phyloP scores from a whole-genome alignment of 2,797 vertebrate species.

The Thalassophryne amazonica region DNA sequence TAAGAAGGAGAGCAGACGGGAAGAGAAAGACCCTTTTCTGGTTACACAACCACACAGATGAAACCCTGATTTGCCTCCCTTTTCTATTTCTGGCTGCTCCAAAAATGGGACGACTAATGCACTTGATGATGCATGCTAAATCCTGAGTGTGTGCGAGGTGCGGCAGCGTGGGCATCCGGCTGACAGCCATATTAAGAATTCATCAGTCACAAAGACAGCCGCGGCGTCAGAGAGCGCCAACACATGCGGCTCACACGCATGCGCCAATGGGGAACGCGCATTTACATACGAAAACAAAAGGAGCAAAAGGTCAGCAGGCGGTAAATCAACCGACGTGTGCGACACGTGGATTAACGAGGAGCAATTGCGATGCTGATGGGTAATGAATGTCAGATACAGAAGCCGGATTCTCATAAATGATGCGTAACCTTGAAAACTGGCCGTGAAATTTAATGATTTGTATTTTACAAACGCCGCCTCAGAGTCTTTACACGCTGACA shows the following conservation, averaged over 20 bases:
- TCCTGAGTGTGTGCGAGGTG: conserved; percentile 53
- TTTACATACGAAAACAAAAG: no score
- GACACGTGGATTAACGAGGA: conserved; percentile 21
- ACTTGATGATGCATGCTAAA: conserved; percentile 56
- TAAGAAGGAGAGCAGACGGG: not conserved
- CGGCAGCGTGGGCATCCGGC: conserved; percentile 29
- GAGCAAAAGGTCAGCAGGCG: no score
- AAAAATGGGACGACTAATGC: conserved; percentile 43
- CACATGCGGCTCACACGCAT: conserved; percentile 26
- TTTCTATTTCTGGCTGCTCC: conserved; percentile 51
- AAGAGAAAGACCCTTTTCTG: conserved; percentile 13
- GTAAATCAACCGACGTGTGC: no score
- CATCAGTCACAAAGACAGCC: conserved; percentile 39
- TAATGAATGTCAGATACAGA: conserved; percentile 6
- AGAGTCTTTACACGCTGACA: conserved; percentile 1
- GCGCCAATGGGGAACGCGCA: no score
- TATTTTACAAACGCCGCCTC: conserved; percentile 5
- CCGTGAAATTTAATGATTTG: conserved; percentile 19
- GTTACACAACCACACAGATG: conserved; percentile 45
- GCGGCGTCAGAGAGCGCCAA: conserved; percentile 5
- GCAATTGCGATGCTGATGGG: conserved; percentile 13
- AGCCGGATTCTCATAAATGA: conserved; percentile 37
- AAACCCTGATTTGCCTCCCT: conserved; percentile 36
- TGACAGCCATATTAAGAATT: conserved; percentile 55
- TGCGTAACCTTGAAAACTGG: conserved; percentile 39